Evolutionary conservation across 2,888 invertebrate genomes (phyloP).

Genomic region (Osmoderma eremita): DNA sequence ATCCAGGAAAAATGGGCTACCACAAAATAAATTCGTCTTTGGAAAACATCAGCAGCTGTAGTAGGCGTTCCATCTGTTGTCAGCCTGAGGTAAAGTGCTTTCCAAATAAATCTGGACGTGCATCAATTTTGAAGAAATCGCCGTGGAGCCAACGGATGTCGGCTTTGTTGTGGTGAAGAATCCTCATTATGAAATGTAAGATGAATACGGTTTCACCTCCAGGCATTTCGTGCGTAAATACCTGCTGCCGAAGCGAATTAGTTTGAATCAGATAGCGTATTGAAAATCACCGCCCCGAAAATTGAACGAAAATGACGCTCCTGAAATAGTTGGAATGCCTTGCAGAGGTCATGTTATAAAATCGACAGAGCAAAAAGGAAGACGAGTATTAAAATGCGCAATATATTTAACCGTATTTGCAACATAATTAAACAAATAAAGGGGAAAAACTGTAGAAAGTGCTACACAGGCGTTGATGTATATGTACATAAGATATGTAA

Average conservation of each 20-base stretch:
- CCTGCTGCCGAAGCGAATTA: conserved; percentile 14
- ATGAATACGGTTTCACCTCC: conserved; percentile 28
- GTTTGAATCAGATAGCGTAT: conserved; percentile 8
- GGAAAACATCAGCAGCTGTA: not conserved
- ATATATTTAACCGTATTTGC: no score
- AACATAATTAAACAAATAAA: no score
- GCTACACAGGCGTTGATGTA: no score
- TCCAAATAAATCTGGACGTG: conserved; percentile 31
- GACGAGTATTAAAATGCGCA: no score
- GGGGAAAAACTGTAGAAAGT: no score
- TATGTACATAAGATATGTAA: no score
- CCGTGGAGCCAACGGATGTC: conserved; percentile 22
- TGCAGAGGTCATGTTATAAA: not conserved
- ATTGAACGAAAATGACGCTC: not conserved
- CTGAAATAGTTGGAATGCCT: conserved; percentile 13
- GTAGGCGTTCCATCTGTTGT: not conserved
- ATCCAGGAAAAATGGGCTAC: not conserved
- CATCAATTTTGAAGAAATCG: conserved; percentile 32
- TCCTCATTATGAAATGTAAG: conserved; percentile 15
- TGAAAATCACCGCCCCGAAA: conserved; percentile 32
- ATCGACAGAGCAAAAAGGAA: not conserved
- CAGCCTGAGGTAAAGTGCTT: not conserved
- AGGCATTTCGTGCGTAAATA: conserved; percentile 34
- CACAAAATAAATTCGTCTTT: not conserved
- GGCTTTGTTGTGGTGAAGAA: conserved; percentile 24